Evolutionary conservation across 2,888 invertebrate species (phyloP), one percentile per base, ranked within the genome.

Genomic region (Pyrocoelia pectoralis): DNA sequence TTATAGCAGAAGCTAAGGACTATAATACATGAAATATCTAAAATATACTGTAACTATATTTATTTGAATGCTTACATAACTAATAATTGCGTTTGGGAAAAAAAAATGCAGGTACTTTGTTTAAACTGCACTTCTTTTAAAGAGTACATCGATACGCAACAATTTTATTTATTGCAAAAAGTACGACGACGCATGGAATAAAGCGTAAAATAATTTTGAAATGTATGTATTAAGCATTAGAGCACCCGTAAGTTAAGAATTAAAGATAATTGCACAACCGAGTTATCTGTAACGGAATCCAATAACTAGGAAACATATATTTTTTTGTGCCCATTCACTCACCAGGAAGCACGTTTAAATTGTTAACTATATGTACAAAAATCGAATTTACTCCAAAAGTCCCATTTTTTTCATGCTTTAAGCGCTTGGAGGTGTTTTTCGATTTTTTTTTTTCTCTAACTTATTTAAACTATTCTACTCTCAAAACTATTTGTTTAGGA

Each of bases 281-380:
- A 49, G 12, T 5, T 9, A 24, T 19, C 49, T 19, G 12, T 19
- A 43, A 43, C 3, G 6, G 4, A 48, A 17, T n/a, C n/a, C n/a
- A n/a, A n/a, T n/a, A n/a, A n/a, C n/a, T n/a, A n/a, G 10, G 19
- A 58, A 9, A 52, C 50, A 56, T 56, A 46, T 61, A 62, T 48
- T 55, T 24, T 52, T 19, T 38, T 43, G 65, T 60, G 60, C 54
- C 55, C 63, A 56, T 46, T 57, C 52, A 52, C 52, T 48, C 51
- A 41, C 55, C 61, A 70, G 69, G 69, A 70, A 70, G 69, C 69
- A 68, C 69, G 61, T 61, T 69, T 64, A 67, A 67, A 68, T 65
- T 57, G 56, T 66, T 66, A 56, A 66, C 63, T 41, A 57, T 64
- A 67, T 66, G 56, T 66, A 61, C 62, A 58, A n/a, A n/a, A 28